Percentiles rank a stretch among this genome's conserved stretches.
These are phyloP conservation scores for Pyrgus malvae DNA, from an alignment of 2,888 invertebrate genomes.

Conservation along the genomic window DNA sequence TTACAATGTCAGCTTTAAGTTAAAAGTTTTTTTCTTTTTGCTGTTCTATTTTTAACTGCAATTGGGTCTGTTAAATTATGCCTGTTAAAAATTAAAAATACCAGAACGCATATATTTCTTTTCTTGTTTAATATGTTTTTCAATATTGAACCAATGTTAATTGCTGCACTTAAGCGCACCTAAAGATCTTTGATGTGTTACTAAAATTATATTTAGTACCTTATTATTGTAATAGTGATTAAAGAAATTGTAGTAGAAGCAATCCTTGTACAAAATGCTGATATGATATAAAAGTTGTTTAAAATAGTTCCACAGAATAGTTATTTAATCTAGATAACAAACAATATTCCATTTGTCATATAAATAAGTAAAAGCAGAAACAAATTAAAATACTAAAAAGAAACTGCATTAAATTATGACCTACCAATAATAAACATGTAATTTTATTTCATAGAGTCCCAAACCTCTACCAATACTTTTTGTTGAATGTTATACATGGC, in stretches of 20 bases:
- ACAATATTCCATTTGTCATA: constrained; percentile 82
- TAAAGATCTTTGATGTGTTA: constrained; percentile 32
- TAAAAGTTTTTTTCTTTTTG: too few relatives aligned
- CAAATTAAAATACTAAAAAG: constrained; percentile 76
- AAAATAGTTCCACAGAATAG: constrained; percentile 77
- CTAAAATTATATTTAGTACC: constrained; percentile 52
- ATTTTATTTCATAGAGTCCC: constrained; percentile 51
- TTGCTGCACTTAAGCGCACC: background rate
- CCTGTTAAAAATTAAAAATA: background rate
- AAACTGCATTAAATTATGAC: constrained; percentile 82
- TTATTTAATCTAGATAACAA: constrained; percentile 78
- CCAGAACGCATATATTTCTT: too few relatives aligned
- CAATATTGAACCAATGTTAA: background rate
- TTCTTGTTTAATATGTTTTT: too few relatives aligned
- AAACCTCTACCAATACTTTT: too few relatives aligned
- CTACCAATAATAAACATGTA: constrained; percentile 73
- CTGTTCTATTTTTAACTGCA: too few relatives aligned
- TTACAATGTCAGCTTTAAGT: too few relatives aligned
- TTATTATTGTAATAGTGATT: constrained; percentile 50
- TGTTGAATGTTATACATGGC: too few relatives aligned
- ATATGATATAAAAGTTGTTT: constrained; percentile 81
- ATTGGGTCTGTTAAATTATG: too few relatives aligned
- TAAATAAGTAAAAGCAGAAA: constrained; percentile 78
- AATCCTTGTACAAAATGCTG: constrained; percentile 72
- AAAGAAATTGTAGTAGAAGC: constrained; percentile 55